phyloP scores from a whole-genome alignment of 1,140 invertebrate genomes.

The Eumaeus atala region DNA sequence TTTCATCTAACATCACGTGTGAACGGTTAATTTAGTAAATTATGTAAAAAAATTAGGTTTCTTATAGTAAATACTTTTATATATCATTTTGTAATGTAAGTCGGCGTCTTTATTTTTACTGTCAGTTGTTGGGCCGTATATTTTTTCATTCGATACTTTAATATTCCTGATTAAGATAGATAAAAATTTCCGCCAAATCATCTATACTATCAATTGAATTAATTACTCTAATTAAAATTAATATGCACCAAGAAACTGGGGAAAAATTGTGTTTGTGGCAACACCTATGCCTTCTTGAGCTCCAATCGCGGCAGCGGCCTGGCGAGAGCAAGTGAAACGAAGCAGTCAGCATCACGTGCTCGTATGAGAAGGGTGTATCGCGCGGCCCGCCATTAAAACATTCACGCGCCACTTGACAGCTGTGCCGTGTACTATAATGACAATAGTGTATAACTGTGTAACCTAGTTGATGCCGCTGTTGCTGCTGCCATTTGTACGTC shows the following conservation, averaged over 20 bases:
- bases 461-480: slow-evolving; percentile 48
- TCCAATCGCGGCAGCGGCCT: slow-evolving; percentile 50
- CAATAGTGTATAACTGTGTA: slow-evolving; percentile 49
- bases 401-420: slow-evolving; percentile 64
- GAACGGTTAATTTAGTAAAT: too few relatives aligned
- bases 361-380: slow-evolving; percentile 45
- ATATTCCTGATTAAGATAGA: too few relatives aligned
- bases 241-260: slow-evolving; percentile 16
- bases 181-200: too few relatives aligned
- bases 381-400: slow-evolving; percentile 29
- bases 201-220: too few relatives aligned
- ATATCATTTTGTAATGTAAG: too few relatives aligned
- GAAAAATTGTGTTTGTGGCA: slow-evolving; percentile 39
- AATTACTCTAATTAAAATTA: too few relatives aligned
- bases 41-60: too few relatives aligned
- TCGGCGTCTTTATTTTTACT: too few relatives aligned
- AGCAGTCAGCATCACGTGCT: slow-evolving; percentile 69
- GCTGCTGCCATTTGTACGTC: slow-evolving; percentile 41
- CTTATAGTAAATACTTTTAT: too few relatives aligned
- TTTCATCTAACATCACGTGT: too few relatives aligned
- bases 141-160: too few relatives aligned
- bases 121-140: too few relatives aligned
- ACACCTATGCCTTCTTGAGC: slow-evolving; percentile 35
- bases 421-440: slow-evolving; percentile 55
- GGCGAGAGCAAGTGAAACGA: slow-evolving; percentile 54